These are phyloP conservation scores for Gallirallus australis DNA, from an alignment of 2,797 vertebrate species.

Conservation along the genomic window DNA sequence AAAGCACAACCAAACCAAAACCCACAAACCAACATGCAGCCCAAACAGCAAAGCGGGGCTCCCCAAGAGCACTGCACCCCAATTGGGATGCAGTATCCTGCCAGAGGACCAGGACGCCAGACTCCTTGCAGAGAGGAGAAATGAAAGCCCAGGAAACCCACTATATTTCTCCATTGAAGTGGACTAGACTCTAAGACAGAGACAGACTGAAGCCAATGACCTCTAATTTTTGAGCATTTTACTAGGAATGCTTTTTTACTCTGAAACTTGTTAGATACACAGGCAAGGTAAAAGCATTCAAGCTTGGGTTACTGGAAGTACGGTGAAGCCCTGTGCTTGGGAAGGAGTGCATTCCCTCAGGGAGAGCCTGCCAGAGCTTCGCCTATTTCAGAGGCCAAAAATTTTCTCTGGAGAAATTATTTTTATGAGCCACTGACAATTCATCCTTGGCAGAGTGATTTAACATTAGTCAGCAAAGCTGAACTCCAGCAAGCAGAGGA, in stretches of 20 bases:
- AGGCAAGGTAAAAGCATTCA: background rate
- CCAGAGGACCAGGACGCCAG: background rate
- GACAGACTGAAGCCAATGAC: background rate
- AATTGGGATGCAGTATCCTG: background rate
- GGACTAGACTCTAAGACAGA: background rate
- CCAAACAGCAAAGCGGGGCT: background rate
- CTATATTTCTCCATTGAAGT: background rate
- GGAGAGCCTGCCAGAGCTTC: background rate
- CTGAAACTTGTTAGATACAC: background rate
- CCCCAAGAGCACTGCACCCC: background rate
- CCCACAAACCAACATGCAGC: background rate
- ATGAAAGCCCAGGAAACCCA: background rate
- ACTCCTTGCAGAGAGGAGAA: background rate
- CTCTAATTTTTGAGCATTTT: background rate
- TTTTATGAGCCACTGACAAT: background rate
- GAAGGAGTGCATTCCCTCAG: background rate
- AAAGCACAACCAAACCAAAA: too few relatives aligned
- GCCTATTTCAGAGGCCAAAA: background rate
- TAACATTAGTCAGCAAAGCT: constrained; percentile 36
- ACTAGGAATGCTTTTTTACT: background rate
- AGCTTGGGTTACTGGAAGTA: background rate
- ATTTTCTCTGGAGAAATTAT: constrained; percentile 5
- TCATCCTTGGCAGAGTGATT: constrained; percentile 7
- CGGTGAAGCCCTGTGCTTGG: background rate
- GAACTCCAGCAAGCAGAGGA: background rate